These are phyloP conservation scores for Nemurella pictetii DNA, from an alignment of 2,888 invertebrate species.

Conservation along the genomic window DNA sequence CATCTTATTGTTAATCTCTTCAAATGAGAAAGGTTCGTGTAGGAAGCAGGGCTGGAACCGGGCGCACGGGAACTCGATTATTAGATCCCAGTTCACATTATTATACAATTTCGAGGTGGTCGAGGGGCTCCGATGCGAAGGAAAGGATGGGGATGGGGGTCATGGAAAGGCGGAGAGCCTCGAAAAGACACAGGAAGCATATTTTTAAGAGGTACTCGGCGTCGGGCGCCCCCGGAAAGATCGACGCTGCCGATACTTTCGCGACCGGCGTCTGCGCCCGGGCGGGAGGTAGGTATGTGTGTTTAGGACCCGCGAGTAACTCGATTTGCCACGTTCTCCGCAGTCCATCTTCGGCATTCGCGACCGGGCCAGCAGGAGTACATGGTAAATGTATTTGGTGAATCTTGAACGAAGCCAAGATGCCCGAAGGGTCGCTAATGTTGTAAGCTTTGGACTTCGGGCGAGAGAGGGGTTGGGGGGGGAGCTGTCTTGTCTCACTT, in stretches of 20 bases:
- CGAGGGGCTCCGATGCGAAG: neutral
- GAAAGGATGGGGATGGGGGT: neutral
- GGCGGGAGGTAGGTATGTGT: conserved; percentile 21
- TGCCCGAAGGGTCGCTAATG: conserved; percentile 17
- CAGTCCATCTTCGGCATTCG: neutral
- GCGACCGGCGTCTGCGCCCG: neutral
- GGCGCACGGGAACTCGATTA: neutral
- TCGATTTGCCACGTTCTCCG: neutral
- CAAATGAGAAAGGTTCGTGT: neutral
- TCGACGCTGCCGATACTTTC: neutral
- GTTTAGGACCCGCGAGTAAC: conserved; percentile 27
- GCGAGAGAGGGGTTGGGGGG: too few relatives aligned
- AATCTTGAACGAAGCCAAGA: conserved; percentile 8
- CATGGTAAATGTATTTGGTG: conserved; percentile 14
- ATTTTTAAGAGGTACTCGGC: neutral
- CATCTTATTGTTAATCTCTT: too few relatives aligned
- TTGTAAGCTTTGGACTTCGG: conserved; percentile 6
- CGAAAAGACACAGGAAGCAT: neutral
- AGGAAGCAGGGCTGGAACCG: neutral
- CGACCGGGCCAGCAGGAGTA: neutral
- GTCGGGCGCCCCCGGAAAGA: too few relatives aligned
- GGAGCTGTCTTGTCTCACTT: conserved; percentile 18
- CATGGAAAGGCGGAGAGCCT: neutral
- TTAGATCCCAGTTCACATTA: neutral
- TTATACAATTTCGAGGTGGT: neutral